phyloP scores from a whole-genome alignment of 2,797 vertebrate species.

The Silurus lanzhouensis region DNA sequence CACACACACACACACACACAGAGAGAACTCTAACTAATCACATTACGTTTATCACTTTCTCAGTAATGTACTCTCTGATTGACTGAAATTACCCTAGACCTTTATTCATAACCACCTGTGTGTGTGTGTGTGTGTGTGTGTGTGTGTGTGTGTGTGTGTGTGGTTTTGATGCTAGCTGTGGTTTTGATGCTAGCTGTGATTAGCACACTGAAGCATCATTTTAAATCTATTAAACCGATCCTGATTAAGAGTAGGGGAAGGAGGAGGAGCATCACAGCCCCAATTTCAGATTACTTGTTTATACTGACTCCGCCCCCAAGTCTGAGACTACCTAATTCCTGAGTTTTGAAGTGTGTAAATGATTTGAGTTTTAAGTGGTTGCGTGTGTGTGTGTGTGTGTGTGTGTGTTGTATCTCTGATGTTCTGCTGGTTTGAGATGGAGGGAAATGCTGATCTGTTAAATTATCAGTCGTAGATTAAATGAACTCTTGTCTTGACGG shows the following conservation, averaged over 20 bases:
- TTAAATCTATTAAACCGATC: background rate
- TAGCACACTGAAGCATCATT: background rate
- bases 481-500: too few species aligned
- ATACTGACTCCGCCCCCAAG: background rate
- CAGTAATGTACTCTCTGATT: too few species aligned
- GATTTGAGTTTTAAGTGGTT: background rate
- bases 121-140: background rate
- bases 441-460: background rate
- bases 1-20: background rate
- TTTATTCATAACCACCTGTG: too few species aligned
- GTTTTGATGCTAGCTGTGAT: background rate
- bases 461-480: background rate
- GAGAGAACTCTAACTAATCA: background rate
- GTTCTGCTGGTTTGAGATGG: too few species aligned
- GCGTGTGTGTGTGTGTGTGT: too few species aligned
- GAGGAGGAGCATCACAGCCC: background rate
- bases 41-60: background rate
- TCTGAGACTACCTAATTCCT: background rate
- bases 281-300: background rate
- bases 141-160: background rate
- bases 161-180: background rate
- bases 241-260: background rate
- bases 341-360: background rate
- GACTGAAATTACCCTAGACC: too few species aligned
- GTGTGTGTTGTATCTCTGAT: too few species aligned